Conservation (phyloP, 2,113 vertebrate genomes). For the Zosterops pallidus region DNA sequence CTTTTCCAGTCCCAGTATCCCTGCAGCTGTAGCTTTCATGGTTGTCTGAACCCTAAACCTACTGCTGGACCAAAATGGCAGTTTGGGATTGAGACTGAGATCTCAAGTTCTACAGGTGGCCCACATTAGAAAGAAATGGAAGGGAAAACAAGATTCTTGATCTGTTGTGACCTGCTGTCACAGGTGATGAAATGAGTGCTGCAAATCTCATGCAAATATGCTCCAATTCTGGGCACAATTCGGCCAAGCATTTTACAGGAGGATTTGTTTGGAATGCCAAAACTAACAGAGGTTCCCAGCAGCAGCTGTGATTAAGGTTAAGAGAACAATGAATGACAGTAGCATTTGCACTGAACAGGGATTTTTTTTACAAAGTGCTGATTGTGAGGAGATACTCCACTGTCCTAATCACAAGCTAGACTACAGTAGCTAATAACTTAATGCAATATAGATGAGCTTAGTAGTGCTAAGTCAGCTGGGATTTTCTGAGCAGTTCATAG, state of each 20-base stretch:
- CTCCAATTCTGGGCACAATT: not conserved
- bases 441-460: conserved; percentile 68
- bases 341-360: conserved; percentile 12
- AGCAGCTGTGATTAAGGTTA: not conserved
- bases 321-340: conserved; percentile 13
- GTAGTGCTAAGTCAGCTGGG: conserved; percentile 42
- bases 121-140: not conserved
- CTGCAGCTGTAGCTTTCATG: not conserved
- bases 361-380: conserved; percentile 40
- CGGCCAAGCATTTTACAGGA: not conserved
- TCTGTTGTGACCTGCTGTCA: not conserved
- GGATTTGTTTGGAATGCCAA: not conserved
- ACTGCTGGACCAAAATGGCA: not conserved
- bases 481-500: conserved; percentile 43
- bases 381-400: conserved; percentile 35
- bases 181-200: not conserved
- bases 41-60: not conserved
- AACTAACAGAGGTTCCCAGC: not conserved
- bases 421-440: conserved; percentile 46
- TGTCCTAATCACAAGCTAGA: conserved; percentile 55
- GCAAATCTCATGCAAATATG: not conserved
- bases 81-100: not conserved
- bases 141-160: not conserved
- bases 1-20: not conserved
- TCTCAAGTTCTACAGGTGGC: not conserved